Evolutionary conservation across 2,888 invertebrate species (phyloP).

Genomic region (Myopa tessellatipennis): DNA sequence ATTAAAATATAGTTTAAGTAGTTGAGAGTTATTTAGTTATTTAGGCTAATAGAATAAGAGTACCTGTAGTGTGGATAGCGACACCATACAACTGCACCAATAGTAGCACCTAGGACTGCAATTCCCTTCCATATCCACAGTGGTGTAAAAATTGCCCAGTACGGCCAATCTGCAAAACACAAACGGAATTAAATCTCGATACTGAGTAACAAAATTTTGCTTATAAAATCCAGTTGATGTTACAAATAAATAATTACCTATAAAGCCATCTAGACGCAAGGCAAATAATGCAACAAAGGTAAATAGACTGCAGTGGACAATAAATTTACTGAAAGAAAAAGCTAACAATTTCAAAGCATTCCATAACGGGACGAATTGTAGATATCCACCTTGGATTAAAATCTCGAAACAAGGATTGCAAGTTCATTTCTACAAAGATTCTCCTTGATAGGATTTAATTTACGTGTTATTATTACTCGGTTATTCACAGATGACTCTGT

Average conservation of each 20-base stretch:
- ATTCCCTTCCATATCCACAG: constrained; percentile 97
- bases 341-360: not conserved
- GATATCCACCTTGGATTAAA: constrained; percentile 86
- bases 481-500: no score
- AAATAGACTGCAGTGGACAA: constrained; percentile 93
- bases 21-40: not conserved
- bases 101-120: constrained; percentile 88
- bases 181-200: not conserved
- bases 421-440: constrained; percentile 74
- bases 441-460: no score
- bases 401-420: constrained; percentile 89
- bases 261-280: constrained; percentile 86
- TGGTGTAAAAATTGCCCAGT: constrained; percentile 95
- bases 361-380: not conserved
- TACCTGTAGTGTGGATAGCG: constrained; percentile 94
- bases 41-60: constrained; percentile 35
- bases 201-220: not conserved
- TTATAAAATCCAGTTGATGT: no score
- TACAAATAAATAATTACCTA: constrained; percentile 66
- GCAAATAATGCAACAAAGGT: constrained; percentile 92
- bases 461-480: no score
- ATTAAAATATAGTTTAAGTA: constrained; percentile 49
- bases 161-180: constrained; percentile 79
- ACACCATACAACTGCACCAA: constrained; percentile 97
- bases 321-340: constrained; percentile 86